phyloP scores from a whole-genome alignment of 2,113 vertebrate species.

The Cryptoleucopteryx plumbea region DNA sequence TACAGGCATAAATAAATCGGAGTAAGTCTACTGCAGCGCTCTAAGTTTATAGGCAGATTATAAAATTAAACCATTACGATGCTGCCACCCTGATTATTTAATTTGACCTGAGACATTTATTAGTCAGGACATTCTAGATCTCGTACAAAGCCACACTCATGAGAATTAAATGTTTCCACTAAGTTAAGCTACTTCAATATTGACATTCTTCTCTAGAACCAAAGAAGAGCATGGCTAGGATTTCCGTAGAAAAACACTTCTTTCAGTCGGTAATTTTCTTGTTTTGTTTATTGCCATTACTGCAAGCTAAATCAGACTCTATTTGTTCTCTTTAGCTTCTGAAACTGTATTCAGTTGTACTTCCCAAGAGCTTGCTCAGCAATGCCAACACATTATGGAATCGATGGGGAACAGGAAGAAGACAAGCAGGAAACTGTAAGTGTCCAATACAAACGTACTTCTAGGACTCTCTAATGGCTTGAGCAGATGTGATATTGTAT shows the following conservation, averaged over 20 bases:
- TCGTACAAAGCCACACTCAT: background rate
- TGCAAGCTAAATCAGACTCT: background rate
- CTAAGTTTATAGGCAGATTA: background rate
- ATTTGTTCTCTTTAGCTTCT: background rate
- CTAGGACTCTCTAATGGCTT: background rate
- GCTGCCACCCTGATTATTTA: background rate
- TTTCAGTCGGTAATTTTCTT: background rate
- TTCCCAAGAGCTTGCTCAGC: background rate
- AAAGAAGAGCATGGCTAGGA: background rate
- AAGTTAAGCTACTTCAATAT: conserved; percentile 1
- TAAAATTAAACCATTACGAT: background rate
- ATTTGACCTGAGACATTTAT: background rate
- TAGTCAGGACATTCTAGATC: background rate
- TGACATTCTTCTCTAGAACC: background rate
- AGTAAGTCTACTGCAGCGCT: background rate
- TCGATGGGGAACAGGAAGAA: background rate
- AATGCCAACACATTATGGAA: background rate
- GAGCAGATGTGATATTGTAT: background rate
- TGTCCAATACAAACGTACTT: background rate
- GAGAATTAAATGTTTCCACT: conserved; percentile 22
- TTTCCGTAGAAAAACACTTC: background rate
- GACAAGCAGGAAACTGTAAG: background rate
- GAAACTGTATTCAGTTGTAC: background rate
- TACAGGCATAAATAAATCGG: background rate
- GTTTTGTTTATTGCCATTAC: background rate